These are phyloP conservation scores for Oophaga pumilio DNA, from an alignment of 2,113 vertebrate genomes.

Conservation along the genomic window DNA sequence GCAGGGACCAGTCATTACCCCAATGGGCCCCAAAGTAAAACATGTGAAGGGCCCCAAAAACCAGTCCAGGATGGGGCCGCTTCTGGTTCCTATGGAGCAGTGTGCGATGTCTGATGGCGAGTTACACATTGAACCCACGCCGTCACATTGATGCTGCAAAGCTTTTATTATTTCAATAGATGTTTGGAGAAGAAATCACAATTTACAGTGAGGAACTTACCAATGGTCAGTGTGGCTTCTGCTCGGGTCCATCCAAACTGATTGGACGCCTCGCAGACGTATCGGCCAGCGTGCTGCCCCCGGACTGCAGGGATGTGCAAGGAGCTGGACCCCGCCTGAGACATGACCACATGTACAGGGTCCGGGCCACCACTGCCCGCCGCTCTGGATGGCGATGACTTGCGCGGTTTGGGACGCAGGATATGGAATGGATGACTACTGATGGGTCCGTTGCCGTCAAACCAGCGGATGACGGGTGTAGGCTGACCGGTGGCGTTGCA, in stretches of 20 bases:
- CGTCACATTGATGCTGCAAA: neutral
- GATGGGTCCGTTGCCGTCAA: conserved; percentile 67
- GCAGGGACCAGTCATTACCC: too few relatives aligned
- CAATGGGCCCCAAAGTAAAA: too few relatives aligned
- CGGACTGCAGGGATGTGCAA: conserved; percentile 66
- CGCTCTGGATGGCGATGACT: conserved; percentile 37
- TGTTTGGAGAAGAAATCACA: neutral
- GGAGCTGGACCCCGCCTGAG: conserved; percentile 68
- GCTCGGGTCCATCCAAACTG: conserved; percentile 63
- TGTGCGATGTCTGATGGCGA: too few relatives aligned
- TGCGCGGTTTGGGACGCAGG: conserved; percentile 65
- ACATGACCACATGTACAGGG: conserved; percentile 60
- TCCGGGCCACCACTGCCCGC: conserved; percentile 41
- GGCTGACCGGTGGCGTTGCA: conserved; percentile 75
- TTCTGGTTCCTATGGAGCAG: too few relatives aligned
- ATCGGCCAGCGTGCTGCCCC: conserved; percentile 63
- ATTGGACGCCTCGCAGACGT: conserved; percentile 70
- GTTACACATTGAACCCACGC: neutral
- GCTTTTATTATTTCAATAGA: neutral
- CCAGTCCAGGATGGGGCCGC: too few relatives aligned
- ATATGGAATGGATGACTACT: conserved; percentile 63
- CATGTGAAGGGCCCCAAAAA: too few relatives aligned
- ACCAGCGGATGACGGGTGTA: conserved; percentile 70
- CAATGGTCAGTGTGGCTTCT: conserved; percentile 67
- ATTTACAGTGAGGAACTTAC: conserved; percentile 63